Evolutionary conservation across 2,888 invertebrate species (phyloP).

Genomic region (Platerodrilus igneus): DNA sequence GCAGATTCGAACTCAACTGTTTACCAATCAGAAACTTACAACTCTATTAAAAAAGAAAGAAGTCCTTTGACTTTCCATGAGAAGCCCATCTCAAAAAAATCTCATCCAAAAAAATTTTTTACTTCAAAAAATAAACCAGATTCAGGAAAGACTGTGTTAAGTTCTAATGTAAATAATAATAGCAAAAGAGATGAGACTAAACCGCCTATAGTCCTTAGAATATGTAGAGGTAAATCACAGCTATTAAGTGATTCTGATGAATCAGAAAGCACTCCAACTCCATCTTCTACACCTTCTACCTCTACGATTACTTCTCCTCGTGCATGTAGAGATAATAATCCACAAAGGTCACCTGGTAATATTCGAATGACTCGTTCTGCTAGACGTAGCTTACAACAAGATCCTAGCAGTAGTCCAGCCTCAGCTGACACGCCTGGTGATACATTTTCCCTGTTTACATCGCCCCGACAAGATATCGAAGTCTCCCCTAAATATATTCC

Average conservation of each 20-base stretch:
- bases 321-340: conserved; percentile 38
- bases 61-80: conserved; percentile 43
- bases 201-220: conserved; percentile 82
- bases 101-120: conserved; percentile 41
- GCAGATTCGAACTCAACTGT: conserved; percentile 46
- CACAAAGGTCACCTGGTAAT: conserved; percentile 32
- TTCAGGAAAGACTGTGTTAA: conserved; percentile 41
- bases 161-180: conserved; percentile 40
- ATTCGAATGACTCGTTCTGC: conserved; percentile 47
- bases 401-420: conserved; percentile 44
- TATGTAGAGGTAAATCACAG: conserved; percentile 69
- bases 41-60: conserved; percentile 28
- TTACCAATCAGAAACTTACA: conserved; percentile 31
- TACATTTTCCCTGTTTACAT: conserved; percentile 40
- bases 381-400: conserved; percentile 47
- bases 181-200: conserved; percentile 36
- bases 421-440: conserved; percentile 40
- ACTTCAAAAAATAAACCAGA: conserved; percentile 39
- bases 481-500: conserved; percentile 48
- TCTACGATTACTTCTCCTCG: conserved; percentile 47
- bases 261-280: conserved; percentile 49
- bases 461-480: conserved; percentile 41
- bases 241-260: conserved; percentile 50
- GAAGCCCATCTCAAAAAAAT: conserved; percentile 37
- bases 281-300: conserved; percentile 55